Percentiles rank a stretch among this genome's conserved stretches.
Conservation (phyloP, 2,113 vertebrate species). For the Muntiacus muntjak region DNA sequence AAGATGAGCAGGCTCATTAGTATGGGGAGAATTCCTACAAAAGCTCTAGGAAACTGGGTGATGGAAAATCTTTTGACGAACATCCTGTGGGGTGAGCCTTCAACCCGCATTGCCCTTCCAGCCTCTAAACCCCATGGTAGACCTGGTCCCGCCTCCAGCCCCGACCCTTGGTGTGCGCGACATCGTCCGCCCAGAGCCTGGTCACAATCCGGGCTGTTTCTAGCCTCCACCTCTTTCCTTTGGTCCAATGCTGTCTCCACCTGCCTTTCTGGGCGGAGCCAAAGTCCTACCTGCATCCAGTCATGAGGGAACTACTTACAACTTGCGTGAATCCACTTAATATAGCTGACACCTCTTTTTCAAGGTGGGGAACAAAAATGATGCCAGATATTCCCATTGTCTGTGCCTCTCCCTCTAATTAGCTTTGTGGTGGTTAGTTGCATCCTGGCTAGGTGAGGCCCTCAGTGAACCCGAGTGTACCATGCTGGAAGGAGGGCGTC, state of each 20-base stretch:
- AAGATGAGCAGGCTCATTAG: neutral
- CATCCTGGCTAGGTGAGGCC: neutral
- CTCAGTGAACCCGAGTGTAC: neutral
- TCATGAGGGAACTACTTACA: neutral
- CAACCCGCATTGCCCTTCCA: neutral
- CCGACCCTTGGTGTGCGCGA: fast-evolving
- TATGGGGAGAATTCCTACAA: neutral
- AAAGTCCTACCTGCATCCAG: neutral
- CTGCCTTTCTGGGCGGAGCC: neutral
- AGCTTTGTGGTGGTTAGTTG: neutral
- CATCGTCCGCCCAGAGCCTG: fast-evolving
- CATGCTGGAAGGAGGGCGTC: neutral
- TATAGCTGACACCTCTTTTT: neutral
- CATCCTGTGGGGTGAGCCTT: neutral
- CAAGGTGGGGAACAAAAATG: fast-evolving
- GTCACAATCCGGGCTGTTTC: neutral
- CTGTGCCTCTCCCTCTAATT: neutral
- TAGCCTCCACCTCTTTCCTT: neutral
- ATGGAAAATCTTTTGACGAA: neutral
- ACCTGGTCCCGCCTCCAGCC: neutral
- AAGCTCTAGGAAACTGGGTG: neutral
- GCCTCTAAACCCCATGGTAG: neutral
- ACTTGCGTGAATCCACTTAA: neutral
- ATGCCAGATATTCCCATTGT: neutral
- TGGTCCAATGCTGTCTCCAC: neutral